A percentile compares a stretch with the other conserved stretches of the same genome.
Evolutionary conservation across 2,797 vertebrate genomes (phyloP).

Genomic region (Hylomyscus alleni): DNA sequence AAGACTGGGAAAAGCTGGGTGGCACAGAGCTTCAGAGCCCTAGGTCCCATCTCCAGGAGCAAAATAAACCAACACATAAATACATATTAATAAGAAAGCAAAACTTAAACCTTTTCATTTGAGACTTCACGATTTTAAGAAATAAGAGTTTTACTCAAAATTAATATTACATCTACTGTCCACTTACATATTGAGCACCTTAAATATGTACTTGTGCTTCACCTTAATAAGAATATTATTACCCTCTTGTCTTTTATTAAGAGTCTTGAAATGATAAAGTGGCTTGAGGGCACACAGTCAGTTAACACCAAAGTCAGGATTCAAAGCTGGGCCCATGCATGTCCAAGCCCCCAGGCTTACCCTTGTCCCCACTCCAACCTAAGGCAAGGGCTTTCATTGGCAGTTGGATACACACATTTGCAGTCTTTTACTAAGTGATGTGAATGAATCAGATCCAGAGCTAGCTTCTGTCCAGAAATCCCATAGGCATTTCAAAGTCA

Average conservation of each 20-base stretch:
- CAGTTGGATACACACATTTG: not conserved
- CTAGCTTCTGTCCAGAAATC: not conserved
- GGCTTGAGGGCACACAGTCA: not conserved
- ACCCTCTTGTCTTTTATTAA: slow-evolving; percentile 28
- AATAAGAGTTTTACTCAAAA: slow-evolving; percentile 1
- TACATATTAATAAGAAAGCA: not conserved
- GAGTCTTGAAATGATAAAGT: not conserved
- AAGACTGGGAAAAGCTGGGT: not conserved
- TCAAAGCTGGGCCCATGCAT: not conserved
- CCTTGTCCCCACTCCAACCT: too few relatives aligned
- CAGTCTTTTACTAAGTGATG: not conserved
- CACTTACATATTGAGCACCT: not conserved
- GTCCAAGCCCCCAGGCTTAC: not conserved
- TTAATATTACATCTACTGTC: not conserved
- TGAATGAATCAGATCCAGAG: slow-evolving; percentile 35
- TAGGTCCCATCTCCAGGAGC: not conserved
- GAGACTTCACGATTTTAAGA: slow-evolving; percentile 45
- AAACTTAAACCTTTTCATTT: not conserved
- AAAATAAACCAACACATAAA: not conserved
- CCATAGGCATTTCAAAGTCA: slow-evolving; percentile 43
- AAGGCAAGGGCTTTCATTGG: not conserved
- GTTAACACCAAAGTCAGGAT: not conserved
- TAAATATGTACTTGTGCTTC: not conserved
- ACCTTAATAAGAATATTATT: not conserved
- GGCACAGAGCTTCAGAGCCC: not conserved